phyloP scores from a whole-genome alignment of 2,888 invertebrate genomes.

The Latheticus oryzae region DNA sequence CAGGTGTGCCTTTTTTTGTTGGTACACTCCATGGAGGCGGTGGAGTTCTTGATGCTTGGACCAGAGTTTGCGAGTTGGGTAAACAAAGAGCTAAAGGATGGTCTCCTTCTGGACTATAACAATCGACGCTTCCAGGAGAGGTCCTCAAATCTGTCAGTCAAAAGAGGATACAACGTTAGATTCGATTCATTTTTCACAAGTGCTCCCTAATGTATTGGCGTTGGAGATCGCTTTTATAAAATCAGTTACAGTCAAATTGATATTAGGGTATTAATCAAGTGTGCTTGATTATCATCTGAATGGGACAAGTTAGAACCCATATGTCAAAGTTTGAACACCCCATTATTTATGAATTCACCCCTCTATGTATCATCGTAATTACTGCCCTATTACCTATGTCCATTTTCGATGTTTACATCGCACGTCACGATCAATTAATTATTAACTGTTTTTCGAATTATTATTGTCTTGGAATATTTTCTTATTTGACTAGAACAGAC shows the following conservation, averaged over 20 bases:
- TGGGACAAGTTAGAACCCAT: conserved; percentile 57
- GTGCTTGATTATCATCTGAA: conserved; percentile 61
- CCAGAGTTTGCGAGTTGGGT: conserved; percentile 70
- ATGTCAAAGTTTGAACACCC: conserved; percentile 57
- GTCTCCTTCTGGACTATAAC: conserved; percentile 64
- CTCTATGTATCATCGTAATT: conserved; percentile 23
- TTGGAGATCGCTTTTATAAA: conserved; percentile 57
- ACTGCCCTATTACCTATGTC: conserved; percentile 16
- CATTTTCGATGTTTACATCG: too few species aligned
- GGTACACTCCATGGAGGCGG: conserved; percentile 69
- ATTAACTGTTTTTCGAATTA: too few species aligned
- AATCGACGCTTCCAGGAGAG: conserved; percentile 63
- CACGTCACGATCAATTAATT: too few species aligned
- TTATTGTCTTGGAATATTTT: too few species aligned
- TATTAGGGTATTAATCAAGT: conserved; percentile 63
- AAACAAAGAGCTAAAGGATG: conserved; percentile 73
- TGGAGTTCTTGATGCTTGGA: conserved; percentile 73
- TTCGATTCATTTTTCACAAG: conserved; percentile 34
- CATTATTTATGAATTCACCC: conserved; percentile 57
- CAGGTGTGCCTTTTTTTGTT: conserved; percentile 73
- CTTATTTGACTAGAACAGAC: too few species aligned
- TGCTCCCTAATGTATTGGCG: conserved; percentile 46
- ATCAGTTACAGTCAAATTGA: conserved; percentile 64
- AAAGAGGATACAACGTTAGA: conserved; percentile 18
- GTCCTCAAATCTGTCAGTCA: conserved; percentile 59